phyloP scores from a whole-genome alignment of 2,113 vertebrate species.

The Corvus cornix region DNA sequence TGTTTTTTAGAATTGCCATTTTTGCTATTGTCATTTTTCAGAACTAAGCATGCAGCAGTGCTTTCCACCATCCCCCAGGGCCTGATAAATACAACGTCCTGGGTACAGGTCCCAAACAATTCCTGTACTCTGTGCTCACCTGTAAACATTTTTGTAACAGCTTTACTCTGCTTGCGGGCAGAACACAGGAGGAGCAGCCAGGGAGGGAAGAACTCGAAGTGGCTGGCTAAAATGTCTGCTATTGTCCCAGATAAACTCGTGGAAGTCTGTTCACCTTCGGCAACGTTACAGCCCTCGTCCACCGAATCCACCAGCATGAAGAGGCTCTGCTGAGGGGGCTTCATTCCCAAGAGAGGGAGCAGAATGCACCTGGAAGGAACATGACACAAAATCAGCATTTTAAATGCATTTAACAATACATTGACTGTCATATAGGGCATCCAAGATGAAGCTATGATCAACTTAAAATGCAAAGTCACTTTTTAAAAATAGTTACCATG shows the following conservation, averaged over 20 bases:
- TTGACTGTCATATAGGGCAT: fast-evolving
- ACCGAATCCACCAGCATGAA: conserved; percentile 92
- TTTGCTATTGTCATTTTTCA: background rate
- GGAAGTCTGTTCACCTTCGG: conserved; percentile 83
- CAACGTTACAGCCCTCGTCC: conserved; percentile 86
- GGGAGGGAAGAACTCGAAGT: conserved; percentile 94
- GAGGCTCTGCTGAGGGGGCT: conserved; percentile 88
- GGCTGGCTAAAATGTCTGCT: conserved; percentile 90
- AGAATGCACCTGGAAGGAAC: conserved; percentile 84
- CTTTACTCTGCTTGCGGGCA: conserved; percentile 92
- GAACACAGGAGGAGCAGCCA: conserved; percentile 96
- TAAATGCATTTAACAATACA: background rate
- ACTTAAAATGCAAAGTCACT: background rate
- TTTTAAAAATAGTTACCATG: background rate
- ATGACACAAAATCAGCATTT: background rate
- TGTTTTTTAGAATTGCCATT: background rate
- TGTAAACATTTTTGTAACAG: conserved; percentile 95
- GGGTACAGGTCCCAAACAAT: background rate
- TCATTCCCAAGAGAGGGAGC: conserved; percentile 86
- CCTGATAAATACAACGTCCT: fast-evolving
- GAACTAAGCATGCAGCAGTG: background rate
- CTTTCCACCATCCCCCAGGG: background rate
- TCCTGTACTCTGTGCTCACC: conserved; percentile 72
- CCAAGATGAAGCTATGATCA: background rate
- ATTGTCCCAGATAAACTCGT: conserved; percentile 84